Conservation (phyloP, 1,140 invertebrate species). For the Listronotus oregonensis region DNA sequence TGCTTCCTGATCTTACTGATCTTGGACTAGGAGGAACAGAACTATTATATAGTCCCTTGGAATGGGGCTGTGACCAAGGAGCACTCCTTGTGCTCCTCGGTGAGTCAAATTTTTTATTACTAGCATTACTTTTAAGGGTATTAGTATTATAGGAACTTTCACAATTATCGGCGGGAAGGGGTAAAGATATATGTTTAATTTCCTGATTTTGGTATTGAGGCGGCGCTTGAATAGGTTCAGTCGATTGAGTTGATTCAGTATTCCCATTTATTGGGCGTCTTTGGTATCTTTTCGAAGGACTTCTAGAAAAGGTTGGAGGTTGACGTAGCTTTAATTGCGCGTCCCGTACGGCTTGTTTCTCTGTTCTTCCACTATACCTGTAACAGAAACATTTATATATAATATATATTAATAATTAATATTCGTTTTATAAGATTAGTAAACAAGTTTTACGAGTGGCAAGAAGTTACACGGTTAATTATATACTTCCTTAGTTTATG, state of each 20-base stretch:
- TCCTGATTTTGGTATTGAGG: conserved; percentile 56
- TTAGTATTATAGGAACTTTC: conserved; percentile 42
- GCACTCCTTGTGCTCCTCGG: conserved; percentile 82
- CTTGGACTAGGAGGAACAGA: conserved; percentile 67
- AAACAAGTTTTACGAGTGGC: no score
- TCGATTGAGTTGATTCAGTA: conserved; percentile 7
- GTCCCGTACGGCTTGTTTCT: conserved; percentile 67
- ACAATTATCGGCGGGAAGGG: conserved; percentile 60
- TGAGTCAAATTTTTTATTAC: conserved; percentile 64
- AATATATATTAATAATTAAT: no score
- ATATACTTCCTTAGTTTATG: no score
- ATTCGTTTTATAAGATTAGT: no score
- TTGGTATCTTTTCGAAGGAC: conserved; percentile 85
- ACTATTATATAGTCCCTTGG: conserved; percentile 71
- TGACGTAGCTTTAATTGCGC: conserved; percentile 65
- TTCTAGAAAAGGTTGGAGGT: conserved; percentile 83
- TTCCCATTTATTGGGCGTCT: conserved; percentile 37
- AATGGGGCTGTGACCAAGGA: conserved; percentile 75
- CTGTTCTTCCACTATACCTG: conserved; percentile 65
- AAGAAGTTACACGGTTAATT: no score
- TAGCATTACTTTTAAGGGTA: conserved; percentile 28
- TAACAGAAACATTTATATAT: conserved; percentile 41
- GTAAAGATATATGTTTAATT: conserved; percentile 65
- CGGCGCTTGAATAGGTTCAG: conserved; percentile 20
- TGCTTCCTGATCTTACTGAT: conserved; percentile 69